These are phyloP conservation scores for Polyploca ridens DNA, from an alignment of 2,888 invertebrate species.

Conservation along the genomic window DNA sequence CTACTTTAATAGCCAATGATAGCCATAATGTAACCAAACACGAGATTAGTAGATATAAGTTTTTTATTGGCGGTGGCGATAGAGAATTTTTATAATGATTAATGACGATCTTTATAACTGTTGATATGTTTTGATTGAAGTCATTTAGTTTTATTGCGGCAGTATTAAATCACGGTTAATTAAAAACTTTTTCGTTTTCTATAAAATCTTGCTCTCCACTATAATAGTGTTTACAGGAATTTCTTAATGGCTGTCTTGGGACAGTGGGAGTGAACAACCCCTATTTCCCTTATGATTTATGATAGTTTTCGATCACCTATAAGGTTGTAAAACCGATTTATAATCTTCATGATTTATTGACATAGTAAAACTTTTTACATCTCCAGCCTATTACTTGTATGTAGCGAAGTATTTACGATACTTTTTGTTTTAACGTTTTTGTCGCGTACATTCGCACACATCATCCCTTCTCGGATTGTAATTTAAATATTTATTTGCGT, in stretches of 20 bases:
- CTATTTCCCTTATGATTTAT: constrained; percentile 73
- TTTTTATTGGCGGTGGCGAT: constrained; percentile 57
- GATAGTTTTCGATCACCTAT: constrained; percentile 65
- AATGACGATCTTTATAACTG: constrained; percentile 56
- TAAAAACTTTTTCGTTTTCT: constrained; percentile 37
- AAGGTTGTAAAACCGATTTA: constrained; percentile 74
- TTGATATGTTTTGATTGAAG: constrained; percentile 62
- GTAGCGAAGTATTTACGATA: constrained; percentile 40
- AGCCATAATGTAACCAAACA: constrained; percentile 51
- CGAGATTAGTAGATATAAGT: constrained; percentile 47
- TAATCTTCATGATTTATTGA: constrained; percentile 76
- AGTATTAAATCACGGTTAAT: constrained; percentile 44
- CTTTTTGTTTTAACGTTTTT: constrained; percentile 24
- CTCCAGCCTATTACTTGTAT: constrained; percentile 33
- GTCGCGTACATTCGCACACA: constrained; percentile 25
- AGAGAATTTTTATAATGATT: constrained; percentile 59
- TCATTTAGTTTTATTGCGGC: constrained; percentile 53
- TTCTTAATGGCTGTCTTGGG: constrained; percentile 57
- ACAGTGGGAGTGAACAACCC: constrained; percentile 53
- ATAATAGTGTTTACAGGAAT: constrained; percentile 37
- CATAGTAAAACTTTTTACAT: constrained; percentile 69
- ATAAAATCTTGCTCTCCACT: constrained; percentile 19
- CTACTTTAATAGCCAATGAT: constrained; percentile 45
- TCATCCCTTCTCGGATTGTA: constrained; percentile 27
- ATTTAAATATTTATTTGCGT: constrained; percentile 35